Percentiles rank a stretch among this genome's conserved stretches.
These are phyloP conservation scores for Motacilla tschutschensis DNA, from an alignment of 2,113 vertebrate genomes.

Conservation along the genomic window DNA sequence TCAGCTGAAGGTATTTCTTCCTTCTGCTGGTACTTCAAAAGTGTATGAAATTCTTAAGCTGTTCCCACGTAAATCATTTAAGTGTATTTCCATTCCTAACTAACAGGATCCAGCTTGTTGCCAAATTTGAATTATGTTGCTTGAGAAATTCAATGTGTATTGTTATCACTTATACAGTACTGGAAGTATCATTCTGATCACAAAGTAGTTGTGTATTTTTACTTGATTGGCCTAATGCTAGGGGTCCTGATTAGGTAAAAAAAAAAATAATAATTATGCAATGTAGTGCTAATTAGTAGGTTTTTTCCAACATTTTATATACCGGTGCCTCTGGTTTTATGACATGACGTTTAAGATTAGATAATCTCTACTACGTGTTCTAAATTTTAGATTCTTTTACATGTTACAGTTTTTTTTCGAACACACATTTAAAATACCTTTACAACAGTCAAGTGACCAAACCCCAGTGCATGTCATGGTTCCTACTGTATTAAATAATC, in stretches of 20 bases:
- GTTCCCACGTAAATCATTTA: neutral
- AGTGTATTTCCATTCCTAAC: neutral
- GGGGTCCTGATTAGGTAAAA: neutral
- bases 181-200: neutral
- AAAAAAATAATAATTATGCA: neutral
- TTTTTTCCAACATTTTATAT: neutral
- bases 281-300: neutral
- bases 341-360: neutral
- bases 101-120: neutral
- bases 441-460: neutral
- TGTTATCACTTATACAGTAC: neutral
- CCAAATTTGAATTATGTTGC: neutral
- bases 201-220: neutral
- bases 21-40: neutral
- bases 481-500: neutral
- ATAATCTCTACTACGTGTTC: neutral
- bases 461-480: neutral
- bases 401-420: neutral
- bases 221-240: neutral
- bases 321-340: neutral
- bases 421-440: neutral
- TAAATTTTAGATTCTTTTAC: neutral
- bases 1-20: constrained; percentile 55
- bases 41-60: constrained; percentile 31
- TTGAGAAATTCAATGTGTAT: neutral